These are phyloP conservation scores for Lacerta viridis DNA, from an alignment of 2,797 vertebrate genomes.

Conservation along the genomic window DNA sequence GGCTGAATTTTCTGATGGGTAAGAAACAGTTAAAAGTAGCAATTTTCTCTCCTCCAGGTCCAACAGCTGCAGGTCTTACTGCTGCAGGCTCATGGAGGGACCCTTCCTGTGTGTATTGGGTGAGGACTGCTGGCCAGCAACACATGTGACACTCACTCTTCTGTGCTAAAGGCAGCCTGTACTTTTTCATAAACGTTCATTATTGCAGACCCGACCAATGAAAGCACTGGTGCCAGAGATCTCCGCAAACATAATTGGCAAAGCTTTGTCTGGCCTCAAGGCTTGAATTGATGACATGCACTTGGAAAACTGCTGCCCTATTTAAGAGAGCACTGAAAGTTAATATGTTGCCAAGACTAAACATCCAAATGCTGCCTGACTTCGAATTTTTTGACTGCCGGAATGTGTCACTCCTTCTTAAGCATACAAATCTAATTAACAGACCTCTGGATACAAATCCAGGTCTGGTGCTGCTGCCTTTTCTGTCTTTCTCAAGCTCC, in stretches of 20 bases:
- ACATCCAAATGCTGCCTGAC: neutral
- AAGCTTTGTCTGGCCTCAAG: neutral
- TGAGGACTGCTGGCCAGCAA: slow-evolving; percentile 74
- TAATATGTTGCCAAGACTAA: neutral
- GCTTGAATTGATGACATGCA: no score
- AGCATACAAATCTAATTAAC: neutral
- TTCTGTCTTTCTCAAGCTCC: neutral
- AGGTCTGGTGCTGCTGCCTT: neutral
- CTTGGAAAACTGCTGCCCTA: no score
- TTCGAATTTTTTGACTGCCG: neutral
- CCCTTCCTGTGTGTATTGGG: slow-evolving; percentile 88
- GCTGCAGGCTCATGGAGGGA: slow-evolving; percentile 93
- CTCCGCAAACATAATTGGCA: neutral
- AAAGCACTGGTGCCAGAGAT: neutral
- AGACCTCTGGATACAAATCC: neutral
- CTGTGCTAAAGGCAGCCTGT: neutral
- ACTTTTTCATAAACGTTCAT: neutral
- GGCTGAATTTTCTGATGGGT: neutral
- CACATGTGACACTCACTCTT: neutral
- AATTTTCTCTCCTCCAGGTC: slow-evolving; percentile 81
- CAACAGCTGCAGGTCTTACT: slow-evolving; percentile 95
- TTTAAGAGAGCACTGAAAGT: neutral
- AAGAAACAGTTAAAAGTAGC: neutral
- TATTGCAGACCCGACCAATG: accelerated
- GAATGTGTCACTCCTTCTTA: neutral